Conservation (phyloP, 2,888 invertebrate genomes). For the Sussaba pulchella region DNA sequence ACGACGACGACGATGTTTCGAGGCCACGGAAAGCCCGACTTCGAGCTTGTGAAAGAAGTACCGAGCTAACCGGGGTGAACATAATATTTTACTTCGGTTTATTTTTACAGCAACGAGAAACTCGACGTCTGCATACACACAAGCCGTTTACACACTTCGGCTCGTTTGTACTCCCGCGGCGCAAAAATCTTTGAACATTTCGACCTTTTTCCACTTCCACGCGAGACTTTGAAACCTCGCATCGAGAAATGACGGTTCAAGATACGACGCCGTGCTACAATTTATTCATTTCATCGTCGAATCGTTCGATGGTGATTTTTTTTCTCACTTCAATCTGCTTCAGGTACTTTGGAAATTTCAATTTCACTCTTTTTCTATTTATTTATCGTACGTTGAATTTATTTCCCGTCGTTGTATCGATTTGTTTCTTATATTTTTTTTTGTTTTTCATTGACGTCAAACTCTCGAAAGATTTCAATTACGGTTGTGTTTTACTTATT, state of each 20-base stretch:
- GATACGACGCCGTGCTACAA: too few relatives aligned
- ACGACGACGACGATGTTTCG: neutral
- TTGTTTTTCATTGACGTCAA: too few relatives aligned
- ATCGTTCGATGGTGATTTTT: neutral
- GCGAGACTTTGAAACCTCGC: conserved; percentile 3
- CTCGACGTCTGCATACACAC: conserved; percentile 23
- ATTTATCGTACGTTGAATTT: neutral
- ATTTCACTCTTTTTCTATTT: neutral
- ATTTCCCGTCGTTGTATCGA: neutral
- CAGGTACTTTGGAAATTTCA: neutral
- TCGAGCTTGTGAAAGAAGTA: conserved; percentile 30
- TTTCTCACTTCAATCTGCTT: too few relatives aligned
- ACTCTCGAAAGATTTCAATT: neutral
- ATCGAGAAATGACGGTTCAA: too few relatives aligned
- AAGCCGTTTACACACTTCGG: too few relatives aligned
- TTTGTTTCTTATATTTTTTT: conserved; percentile 3
- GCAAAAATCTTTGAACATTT: conserved; percentile 40
- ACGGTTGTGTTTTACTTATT: too few relatives aligned
- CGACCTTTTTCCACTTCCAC: conserved; percentile 15
- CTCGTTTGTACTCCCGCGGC: conserved; percentile 53
- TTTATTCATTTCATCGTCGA: neutral
- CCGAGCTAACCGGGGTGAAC: conserved; percentile 17
- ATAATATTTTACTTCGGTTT: conserved; percentile 64
- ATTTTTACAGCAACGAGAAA: conserved; percentile 48
- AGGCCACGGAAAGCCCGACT: too few relatives aligned